Percentiles rank a stretch among this genome's conserved stretches.
These are phyloP conservation scores for Chionodraco myersi DNA, from an alignment of 2,113 vertebrate species.

Conservation along the genomic window DNA sequence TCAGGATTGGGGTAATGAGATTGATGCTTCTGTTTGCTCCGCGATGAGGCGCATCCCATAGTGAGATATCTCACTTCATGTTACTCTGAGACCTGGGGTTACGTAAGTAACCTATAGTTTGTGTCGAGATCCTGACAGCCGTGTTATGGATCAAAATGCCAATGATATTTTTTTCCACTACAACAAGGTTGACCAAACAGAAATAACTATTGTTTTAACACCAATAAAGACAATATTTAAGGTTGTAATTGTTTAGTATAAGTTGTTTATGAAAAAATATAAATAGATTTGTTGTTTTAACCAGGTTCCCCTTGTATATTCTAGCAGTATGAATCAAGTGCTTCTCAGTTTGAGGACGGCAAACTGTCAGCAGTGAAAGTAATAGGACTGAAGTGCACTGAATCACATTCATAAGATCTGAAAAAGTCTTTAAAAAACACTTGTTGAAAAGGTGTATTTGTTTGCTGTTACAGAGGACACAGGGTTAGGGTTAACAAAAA, in stretches of 20 bases:
- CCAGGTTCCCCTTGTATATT: neutral
- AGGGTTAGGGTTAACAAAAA: neutral
- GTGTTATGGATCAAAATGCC: too few relatives aligned
- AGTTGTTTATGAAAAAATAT: neutral
- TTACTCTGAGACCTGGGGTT: too few relatives aligned
- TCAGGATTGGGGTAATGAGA: too few relatives aligned
- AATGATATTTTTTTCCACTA: neutral
- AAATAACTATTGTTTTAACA: neutral
- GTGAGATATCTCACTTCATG: too few relatives aligned
- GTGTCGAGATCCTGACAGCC: too few relatives aligned
- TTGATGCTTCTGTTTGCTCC: too few relatives aligned
- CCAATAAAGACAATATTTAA: neutral
- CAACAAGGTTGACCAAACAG: neutral
- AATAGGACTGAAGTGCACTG: neutral
- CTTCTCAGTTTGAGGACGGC: neutral
- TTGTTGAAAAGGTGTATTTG: too few relatives aligned
- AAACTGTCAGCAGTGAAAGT: neutral
- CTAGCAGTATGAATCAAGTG: neutral
- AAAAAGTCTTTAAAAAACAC: too few relatives aligned
- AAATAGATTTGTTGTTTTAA: neutral
- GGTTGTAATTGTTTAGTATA: neutral
- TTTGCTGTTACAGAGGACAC: neutral
- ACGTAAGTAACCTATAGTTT: too few relatives aligned
- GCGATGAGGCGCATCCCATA: too few relatives aligned
- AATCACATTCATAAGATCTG: too few relatives aligned